Conservation (phyloP, 2,113 vertebrate species). For the Paralichthys olivaceus region DNA sequence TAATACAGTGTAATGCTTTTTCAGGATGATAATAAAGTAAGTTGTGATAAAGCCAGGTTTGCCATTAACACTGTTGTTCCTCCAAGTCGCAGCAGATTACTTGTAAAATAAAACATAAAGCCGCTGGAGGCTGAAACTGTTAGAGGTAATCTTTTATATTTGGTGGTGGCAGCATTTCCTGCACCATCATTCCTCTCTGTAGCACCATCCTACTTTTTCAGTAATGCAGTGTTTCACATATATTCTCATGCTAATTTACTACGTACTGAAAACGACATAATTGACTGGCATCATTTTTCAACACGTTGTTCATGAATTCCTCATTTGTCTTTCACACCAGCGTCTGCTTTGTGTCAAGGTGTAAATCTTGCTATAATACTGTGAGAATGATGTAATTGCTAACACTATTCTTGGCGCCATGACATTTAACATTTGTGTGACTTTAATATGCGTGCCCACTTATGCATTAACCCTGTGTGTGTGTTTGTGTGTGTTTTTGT, state of each 20-base stretch:
- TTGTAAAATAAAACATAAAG: background rate
- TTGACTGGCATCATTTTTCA: background rate
- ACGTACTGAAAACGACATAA: background rate
- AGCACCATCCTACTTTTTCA: background rate
- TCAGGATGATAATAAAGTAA: background rate
- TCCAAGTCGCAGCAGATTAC: background rate
- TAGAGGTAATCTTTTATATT: background rate
- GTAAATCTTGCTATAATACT: background rate
- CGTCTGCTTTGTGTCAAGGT: background rate
- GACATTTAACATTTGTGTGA: conserved; percentile 12
- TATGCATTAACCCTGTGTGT: background rate
- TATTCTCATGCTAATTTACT: background rate
- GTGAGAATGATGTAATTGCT: conserved; percentile 3
- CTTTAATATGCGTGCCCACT: conserved; percentile 9
- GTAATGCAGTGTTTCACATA: background rate
- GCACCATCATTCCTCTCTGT: background rate
- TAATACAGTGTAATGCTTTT: background rate
- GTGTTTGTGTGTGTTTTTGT: background rate
- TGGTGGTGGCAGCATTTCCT: background rate
- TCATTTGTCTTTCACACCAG: background rate
- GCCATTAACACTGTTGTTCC: background rate
- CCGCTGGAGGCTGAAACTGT: background rate
- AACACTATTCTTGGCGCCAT: conserved; percentile 4
- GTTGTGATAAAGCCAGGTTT: background rate
- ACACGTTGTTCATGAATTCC: too few relatives aligned